These are phyloP conservation scores for Megaleporinus macrocephalus DNA, from an alignment of 2,113 vertebrate species.

Conservation along the genomic window DNA sequence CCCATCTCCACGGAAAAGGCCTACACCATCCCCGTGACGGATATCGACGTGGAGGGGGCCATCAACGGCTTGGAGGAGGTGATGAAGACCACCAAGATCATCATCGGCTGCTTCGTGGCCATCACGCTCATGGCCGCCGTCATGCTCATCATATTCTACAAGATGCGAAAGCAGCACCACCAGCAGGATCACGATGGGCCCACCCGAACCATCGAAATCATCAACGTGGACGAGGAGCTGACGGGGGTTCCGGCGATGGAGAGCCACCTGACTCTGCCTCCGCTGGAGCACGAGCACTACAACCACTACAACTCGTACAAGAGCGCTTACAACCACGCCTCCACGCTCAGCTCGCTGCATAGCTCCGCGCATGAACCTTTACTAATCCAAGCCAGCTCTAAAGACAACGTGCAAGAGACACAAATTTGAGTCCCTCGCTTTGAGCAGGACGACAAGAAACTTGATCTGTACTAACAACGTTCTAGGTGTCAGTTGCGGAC, in stretches of 20 bases:
- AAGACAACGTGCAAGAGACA: constrained; percentile 84
- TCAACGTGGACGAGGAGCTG: constrained; percentile 96
- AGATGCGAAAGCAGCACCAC: constrained; percentile 99
- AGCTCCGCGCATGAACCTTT: constrained; percentile 99
- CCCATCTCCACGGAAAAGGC: constrained; percentile 92
- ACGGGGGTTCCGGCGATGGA: constrained; percentile 91
- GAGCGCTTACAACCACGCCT: constrained; percentile 94
- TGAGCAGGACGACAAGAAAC: constrained; percentile 78
- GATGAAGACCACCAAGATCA: constrained; percentile 84
- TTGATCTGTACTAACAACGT: constrained; percentile 42
- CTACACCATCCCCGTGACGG: constrained; percentile 92
- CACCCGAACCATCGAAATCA: constrained; percentile 94
- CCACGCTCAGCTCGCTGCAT: constrained; percentile 97
- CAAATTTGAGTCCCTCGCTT: constrained; percentile 81
- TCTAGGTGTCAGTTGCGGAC: constrained; percentile 23
- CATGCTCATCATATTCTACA: constrained; percentile 98
- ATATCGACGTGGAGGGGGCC: constrained; percentile 74
- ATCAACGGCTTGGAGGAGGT: constrained; percentile 78
- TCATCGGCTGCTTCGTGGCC: constrained; percentile 91
- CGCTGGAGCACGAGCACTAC: constrained; percentile 97
- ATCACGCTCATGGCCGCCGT: constrained; percentile 99
- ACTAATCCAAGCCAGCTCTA: constrained; percentile 85
- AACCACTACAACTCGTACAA: constrained; percentile 99
- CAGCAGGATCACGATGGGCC: constrained; percentile 94
- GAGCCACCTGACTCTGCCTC: constrained; percentile 94